phyloP scores from a whole-genome alignment of 2,888 invertebrate genomes.

The Limnephilus auricula region DNA sequence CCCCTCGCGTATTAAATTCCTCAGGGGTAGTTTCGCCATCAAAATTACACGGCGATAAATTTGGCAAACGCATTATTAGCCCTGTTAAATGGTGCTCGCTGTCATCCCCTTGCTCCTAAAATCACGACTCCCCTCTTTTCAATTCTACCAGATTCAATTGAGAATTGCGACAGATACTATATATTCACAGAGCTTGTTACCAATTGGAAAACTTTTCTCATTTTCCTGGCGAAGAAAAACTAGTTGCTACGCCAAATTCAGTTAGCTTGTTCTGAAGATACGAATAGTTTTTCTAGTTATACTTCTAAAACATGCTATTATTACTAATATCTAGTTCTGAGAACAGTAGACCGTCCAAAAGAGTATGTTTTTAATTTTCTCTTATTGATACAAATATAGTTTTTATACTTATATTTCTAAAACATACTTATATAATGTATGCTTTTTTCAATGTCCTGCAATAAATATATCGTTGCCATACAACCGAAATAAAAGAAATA shows the following conservation, averaged over 20 bases:
- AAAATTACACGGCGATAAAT: conserved; percentile 55
- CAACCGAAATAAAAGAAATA: no score
- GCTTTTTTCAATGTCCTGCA: neutral
- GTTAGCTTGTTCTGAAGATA: neutral
- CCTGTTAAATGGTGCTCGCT: conserved; percentile 39
- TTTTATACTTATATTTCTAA: no score
- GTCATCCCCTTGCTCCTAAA: conserved; percentile 33
- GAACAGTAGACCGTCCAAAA: no score
- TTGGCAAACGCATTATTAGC: conserved; percentile 54
- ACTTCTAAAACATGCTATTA: neutral
- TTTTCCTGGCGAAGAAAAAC: neutral
- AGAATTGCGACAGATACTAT: neutral
- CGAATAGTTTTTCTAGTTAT: neutral
- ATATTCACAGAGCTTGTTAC: neutral
- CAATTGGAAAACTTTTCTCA: neutral
- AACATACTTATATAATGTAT: no score
- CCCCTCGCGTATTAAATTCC: conserved; percentile 47
- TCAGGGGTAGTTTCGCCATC: conserved; percentile 15
- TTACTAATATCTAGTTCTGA: no score
- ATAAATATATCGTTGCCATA: neutral
- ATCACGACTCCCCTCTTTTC: conserved; percentile 34
- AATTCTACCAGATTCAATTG: neutral
- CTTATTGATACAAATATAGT: no score
- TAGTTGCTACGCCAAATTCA: neutral
- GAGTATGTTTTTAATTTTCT: no score